Percentiles rank a stretch among this genome's conserved stretches.
phyloP scores from a whole-genome alignment of 2,113 vertebrate species.

The Ceyx cyanopectus region DNA sequence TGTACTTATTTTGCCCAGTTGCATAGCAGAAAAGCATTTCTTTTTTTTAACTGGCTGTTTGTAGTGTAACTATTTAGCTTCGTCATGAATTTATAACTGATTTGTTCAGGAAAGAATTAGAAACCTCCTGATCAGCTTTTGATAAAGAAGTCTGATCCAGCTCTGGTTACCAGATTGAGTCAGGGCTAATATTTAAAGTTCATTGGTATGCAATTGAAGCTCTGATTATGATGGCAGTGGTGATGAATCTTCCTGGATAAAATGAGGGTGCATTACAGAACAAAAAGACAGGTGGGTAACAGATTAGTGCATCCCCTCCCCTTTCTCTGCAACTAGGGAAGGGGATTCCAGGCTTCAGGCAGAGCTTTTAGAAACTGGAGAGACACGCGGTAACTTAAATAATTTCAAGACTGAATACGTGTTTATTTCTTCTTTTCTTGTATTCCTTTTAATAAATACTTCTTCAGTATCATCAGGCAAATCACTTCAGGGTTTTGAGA shows the following conservation, averaged over 20 bases:
- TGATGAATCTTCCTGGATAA: slow-evolving; percentile 31
- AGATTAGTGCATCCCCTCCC: slow-evolving; percentile 28
- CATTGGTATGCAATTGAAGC: slow-evolving; percentile 19
- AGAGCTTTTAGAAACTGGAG: not conserved
- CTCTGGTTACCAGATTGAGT: not conserved
- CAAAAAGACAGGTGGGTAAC: slow-evolving; percentile 33
- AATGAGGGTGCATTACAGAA: slow-evolving; percentile 59
- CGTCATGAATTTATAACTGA: not conserved
- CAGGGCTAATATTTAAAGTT: not conserved
- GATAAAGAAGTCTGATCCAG: not conserved
- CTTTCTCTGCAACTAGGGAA: not conserved
- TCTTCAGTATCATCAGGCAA: not conserved
- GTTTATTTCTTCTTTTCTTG: slow-evolving; percentile 22
- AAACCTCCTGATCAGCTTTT: not conserved
- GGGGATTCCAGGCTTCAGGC: not conserved
- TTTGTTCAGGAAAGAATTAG: not conserved
- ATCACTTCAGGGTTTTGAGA: slow-evolving; percentile 26
- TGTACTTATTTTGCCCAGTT: not conserved
- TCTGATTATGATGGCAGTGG: slow-evolving; percentile 34
- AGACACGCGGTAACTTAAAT: not conserved
- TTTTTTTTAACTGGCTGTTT: not conserved
- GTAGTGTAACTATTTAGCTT: not conserved
- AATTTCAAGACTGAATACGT: slow-evolving; percentile 33
- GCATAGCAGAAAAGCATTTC: not conserved
- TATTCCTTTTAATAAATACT: slow-evolving; percentile 16